Evolutionary conservation across 2,797 vertebrate genomes (phyloP).

Genomic region (Gastrophryne carolinensis): DNA sequence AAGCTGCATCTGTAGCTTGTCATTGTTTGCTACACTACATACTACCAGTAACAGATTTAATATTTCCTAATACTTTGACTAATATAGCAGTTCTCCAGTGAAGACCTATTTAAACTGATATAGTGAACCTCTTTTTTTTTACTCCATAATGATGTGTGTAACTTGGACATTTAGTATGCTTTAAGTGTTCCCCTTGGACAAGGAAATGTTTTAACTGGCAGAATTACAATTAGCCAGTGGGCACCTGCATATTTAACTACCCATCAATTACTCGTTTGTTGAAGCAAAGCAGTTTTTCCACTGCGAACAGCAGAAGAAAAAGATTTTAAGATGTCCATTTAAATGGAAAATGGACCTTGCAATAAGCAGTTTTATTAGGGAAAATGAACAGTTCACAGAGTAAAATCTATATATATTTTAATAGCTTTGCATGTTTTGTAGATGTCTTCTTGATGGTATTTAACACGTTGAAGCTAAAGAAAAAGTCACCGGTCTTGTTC

Average conservation of each 20-base stretch:
- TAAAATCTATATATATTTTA: background rate
- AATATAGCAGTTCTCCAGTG: background rate
- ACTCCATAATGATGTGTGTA: slow-evolving; percentile 8
- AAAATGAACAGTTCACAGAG: background rate
- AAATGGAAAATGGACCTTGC: background rate
- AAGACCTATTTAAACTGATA: background rate
- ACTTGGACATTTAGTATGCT: slow-evolving; percentile 18
- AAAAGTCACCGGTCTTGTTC: too few species aligned
- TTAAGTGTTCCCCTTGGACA: slow-evolving; percentile 33
- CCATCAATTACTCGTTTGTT: slow-evolving; percentile 32
- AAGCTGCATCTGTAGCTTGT: too few species aligned
- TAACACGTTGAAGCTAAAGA: too few species aligned
- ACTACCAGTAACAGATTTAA: slow-evolving; percentile 4
- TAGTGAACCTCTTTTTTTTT: background rate
- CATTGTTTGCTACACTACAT: too few species aligned
- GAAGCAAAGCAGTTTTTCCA: slow-evolving; percentile 15
- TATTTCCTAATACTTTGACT: background rate
- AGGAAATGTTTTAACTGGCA: slow-evolving; percentile 31
- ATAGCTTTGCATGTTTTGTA: background rate
- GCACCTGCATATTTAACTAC: slow-evolving; percentile 36
- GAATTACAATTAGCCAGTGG: slow-evolving; percentile 30
- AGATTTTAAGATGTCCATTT: slow-evolving; percentile 13
- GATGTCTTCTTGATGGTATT: background rate
- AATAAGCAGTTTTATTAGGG: background rate
- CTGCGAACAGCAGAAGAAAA: slow-evolving; percentile 24